Base-by-base conservation (phyloP, 2,888 invertebrate genomes). In the Dexiosoma caninum region DNA sequence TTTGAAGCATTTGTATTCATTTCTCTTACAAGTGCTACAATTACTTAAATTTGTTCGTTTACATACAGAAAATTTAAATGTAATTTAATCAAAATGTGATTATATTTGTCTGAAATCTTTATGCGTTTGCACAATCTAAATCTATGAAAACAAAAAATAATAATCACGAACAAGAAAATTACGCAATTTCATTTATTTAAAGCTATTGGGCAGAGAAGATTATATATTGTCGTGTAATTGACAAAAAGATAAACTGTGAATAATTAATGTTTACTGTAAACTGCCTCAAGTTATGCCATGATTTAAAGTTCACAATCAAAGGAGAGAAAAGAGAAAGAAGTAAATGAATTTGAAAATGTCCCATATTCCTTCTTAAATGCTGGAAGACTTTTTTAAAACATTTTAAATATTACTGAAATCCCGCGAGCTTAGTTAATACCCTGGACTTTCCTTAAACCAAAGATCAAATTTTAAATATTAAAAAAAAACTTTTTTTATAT, bases 51-150 rank as follows among this genome's bases (percentile, higher is more conserved):
- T 10, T 32, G 9, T 46, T 7, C 27, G 37, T 40, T 57, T 57
- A 19, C 21, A 59, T 7, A 70, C 19, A 19, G 14, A 3, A 1
- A 49, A 59, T 44, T 40, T 8, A 21, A 40, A 42, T 44, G 46
- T 35, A 35, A 55, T 40, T 53, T 27, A 46, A 66, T 49, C 12
- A 2, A 51, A 37, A 21, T 16, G 14, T 66, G 66, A 75, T 67
- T 59, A 67, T 66, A 42, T 67, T 67, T 59, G 42, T 10, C 32
- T 35, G 16, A 42, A 23, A 67, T 59, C 66, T 67, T 57, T 51
- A 67, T 30, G 51, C 59, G 32, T 10, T 2, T 8, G 19, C 32
- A 19, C 2, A 21, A 8, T 1, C 1, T 5, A 23, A 14, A 23
- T 6, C 21, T 12, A 9, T 1, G 19, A 1, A 23, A 1, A 2